Base-by-base conservation (phyloP, 2,113 vertebrate species). In the Peromyscus polionotus region DNA sequence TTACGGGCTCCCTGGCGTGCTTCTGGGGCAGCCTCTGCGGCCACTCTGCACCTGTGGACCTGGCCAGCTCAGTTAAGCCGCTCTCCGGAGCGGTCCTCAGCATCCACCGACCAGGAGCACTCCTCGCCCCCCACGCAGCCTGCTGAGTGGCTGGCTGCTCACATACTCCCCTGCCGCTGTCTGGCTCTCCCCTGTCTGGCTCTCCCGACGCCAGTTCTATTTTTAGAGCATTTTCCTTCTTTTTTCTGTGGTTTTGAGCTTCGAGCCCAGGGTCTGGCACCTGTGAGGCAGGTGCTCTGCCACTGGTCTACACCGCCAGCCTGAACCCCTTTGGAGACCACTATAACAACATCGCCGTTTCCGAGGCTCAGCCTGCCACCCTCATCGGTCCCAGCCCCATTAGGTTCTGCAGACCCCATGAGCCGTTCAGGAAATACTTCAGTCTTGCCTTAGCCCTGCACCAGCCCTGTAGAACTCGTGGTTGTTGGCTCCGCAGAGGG, bases 121-220 rank as follows among this genome's bases (percentile, higher is more conserved):
- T 16, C 22, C 19, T 10, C 3, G 39, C 39, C 26, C 22, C 22
- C 59, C 42, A 20, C 11, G 31, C 1, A 6, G 0, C 2, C 63
- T 13, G 63, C 7, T 12, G 20, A 26, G 24, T 10, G 20, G 12
- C 85, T 17, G 33, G 45, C 7, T 6, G 22, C n/a, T 1, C 3
- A 33, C 19, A 3, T 0, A 1, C 48, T 11, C 31, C 4, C 1
- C 39, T 24, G 73, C 7, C 0, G 9, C 26, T 11, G 39, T 7
- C 12, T 9, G 9, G 14, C 86, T 36, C 54, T 2, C 39, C 13
- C 39, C 12, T 11, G 39, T 7, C 12, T 9, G 9, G 14, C 86
- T 36, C 54, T 2, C 39, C 13, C 39, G 5, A 17, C n/a, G 19
- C 28, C 28, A 3, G 0, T 42, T 19, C 65, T 61, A 39, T 22